A percentile compares a stretch with the other conserved stretches of the same genome.
phyloP scores from a whole-genome alignment of 2,888 invertebrate species.

The Athrips mouffetella region DNA sequence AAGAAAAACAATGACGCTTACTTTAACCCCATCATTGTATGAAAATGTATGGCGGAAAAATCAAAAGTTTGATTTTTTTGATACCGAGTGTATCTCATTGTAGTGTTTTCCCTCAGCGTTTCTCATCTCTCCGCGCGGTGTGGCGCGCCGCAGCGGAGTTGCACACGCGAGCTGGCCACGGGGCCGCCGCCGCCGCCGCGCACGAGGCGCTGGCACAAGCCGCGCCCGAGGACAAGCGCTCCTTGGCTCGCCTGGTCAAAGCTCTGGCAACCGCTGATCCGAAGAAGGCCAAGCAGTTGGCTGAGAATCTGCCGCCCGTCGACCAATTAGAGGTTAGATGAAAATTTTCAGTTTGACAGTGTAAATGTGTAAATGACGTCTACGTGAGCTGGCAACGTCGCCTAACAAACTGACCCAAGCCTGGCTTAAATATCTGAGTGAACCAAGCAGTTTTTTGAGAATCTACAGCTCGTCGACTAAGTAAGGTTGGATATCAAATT shows the following conservation, averaged over 20 bases:
- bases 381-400: no score
- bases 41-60: no score
- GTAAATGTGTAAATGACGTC: no score
- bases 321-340: slow-evolving; percentile 47
- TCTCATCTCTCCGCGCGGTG: slow-evolving; percentile 82
- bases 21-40: no score
- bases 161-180: slow-evolving; percentile 86
- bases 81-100: no score
- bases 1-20: no score
- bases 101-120: slow-evolving; percentile 29
- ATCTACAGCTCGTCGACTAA: no score
- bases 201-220: slow-evolving; percentile 83
- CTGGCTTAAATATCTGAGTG: no score
- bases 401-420: no score
- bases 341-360: no score
- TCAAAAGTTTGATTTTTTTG: neutral
- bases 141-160: slow-evolving; percentile 93
- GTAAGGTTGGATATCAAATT: no score
- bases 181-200: slow-evolving; percentile 87
- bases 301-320: slow-evolving; percentile 51
- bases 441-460: no score
- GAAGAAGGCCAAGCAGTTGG: slow-evolving; percentile 83
- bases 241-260: slow-evolving; percentile 93
- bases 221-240: slow-evolving; percentile 87
- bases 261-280: slow-evolving; percentile 92